Percentiles rank a stretch among this genome's conserved stretches.
phyloP scores from a whole-genome alignment of 2,113 vertebrate species.

The Pao palembangensis region DNA sequence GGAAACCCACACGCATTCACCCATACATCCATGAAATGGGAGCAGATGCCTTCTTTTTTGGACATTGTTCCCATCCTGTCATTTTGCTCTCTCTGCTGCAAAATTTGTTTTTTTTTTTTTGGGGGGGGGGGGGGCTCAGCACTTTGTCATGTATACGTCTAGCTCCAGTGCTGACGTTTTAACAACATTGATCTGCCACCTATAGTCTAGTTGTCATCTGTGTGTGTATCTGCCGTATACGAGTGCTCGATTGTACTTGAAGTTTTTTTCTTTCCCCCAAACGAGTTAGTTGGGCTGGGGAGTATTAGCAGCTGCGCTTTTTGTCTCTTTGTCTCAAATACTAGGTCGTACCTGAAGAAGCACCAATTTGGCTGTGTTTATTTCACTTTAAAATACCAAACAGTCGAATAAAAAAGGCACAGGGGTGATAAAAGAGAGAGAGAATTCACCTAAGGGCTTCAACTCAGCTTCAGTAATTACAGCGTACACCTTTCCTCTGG shows the following conservation, averaged over 20 bases:
- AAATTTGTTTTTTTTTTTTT: conserved; percentile 35
- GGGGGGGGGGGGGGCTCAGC: background rate
- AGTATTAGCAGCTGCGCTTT: conserved; percentile 35
- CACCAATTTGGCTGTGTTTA: conserved; percentile 51
- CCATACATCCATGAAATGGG: conserved; percentile 26
- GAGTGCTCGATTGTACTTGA: conserved; percentile 3
- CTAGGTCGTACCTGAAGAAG: conserved; percentile 33
- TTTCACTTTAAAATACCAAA: conserved; percentile 39
- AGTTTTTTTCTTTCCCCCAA: conserved; percentile 15
- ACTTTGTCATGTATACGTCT: too few species aligned
- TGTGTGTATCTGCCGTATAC: conserved; percentile 2
- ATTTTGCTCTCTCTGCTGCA: conserved; percentile 33
- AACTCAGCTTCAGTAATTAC: conserved; percentile 43
- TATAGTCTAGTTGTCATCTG: conserved; percentile 8
- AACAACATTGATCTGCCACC: conserved; percentile 21
- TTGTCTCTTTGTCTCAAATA: conserved; percentile 30
- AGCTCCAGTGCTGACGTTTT: conserved; percentile 14
- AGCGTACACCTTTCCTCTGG: conserved; percentile 13
- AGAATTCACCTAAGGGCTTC: conserved; percentile 29
- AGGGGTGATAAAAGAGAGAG: background rate
- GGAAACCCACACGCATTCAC: conserved; percentile 7
- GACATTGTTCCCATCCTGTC: conserved; percentile 22
- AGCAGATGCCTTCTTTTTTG: conserved; percentile 59
- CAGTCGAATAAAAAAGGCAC: conserved; percentile 13
- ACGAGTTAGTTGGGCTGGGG: conserved; percentile 54